phyloP scores from a whole-genome alignment of 2,888 invertebrate species.

The Gnatocerus cornutus region DNA sequence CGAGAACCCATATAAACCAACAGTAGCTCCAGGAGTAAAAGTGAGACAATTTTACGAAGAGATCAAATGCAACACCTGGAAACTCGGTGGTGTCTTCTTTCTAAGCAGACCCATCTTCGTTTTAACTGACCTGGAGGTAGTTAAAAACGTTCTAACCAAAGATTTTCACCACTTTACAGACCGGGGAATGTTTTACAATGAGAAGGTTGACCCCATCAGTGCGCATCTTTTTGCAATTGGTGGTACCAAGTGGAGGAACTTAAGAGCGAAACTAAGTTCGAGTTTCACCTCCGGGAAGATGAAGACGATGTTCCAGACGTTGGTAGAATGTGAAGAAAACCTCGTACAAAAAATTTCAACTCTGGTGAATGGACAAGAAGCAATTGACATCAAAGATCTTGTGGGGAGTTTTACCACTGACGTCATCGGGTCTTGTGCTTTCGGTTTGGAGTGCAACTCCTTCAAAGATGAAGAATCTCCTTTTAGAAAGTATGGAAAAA shows the following conservation, averaged over 20 bases:
- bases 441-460: slow-evolving; percentile 75
- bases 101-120: slow-evolving; percentile 47
- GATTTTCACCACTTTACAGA: slow-evolving; percentile 77
- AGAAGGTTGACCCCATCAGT: slow-evolving; percentile 74
- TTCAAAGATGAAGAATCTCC: slow-evolving; percentile 72
- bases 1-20: not conserved
- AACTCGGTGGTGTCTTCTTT: slow-evolving; percentile 24
- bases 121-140: slow-evolving; percentile 54
- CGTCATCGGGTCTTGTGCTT: slow-evolving; percentile 75
- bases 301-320: slow-evolving; percentile 76
- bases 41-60: slow-evolving; percentile 45
- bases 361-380: slow-evolving; percentile 61
- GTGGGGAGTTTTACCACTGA: slow-evolving; percentile 75
- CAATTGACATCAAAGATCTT: slow-evolving; percentile 68
- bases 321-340: slow-evolving; percentile 73
- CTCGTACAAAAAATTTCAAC: slow-evolving; percentile 70
- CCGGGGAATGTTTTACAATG: slow-evolving; percentile 75
- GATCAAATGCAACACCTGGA: slow-evolving; percentile 34
- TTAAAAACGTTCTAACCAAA: slow-evolving; percentile 72
- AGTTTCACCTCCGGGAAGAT: slow-evolving; percentile 72
- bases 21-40: slow-evolving; percentile 21
- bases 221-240: slow-evolving; percentile 62
- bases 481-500: slow-evolving; percentile 62
- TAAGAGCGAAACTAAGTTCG: slow-evolving; percentile 71
- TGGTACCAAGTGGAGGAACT: slow-evolving; percentile 68